These are phyloP conservation scores for Ctenomys sociabilis DNA, from an alignment of 2,113 vertebrate species.

Conservation along the genomic window DNA sequence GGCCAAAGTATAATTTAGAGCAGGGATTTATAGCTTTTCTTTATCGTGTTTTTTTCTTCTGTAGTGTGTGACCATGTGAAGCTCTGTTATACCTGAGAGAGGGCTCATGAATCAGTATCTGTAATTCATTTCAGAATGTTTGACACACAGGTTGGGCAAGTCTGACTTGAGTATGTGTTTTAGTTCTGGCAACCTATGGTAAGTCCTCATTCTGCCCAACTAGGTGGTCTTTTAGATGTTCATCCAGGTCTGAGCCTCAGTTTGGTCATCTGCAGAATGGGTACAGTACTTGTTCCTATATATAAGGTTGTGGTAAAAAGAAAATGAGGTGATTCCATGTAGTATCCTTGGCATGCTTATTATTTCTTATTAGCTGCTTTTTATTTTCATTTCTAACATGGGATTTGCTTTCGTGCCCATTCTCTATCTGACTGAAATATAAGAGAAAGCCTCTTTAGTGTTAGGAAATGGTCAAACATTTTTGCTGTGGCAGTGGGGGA, in stretches of 20 bases:
- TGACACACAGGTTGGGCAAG: not conserved
- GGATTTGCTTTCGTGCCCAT: not conserved
- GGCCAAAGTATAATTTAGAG: not conserved
- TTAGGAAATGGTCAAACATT: not conserved
- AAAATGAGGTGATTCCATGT: not conserved
- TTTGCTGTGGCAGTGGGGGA: not conserved
- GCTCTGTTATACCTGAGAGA: not conserved
- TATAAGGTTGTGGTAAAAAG: not conserved
- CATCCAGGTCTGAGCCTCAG: not conserved
- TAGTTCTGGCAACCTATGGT: not conserved
- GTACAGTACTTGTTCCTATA: not conserved
- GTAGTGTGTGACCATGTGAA: not conserved
- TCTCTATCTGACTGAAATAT: not conserved
- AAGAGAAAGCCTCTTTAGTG: not conserved
- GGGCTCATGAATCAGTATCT: not conserved
- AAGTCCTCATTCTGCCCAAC: not conserved
- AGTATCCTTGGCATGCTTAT: not conserved
- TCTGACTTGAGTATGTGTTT: not conserved
- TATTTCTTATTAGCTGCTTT: not conserved
- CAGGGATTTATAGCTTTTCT: not conserved
- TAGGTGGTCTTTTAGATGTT: not conserved
- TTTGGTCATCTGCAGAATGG: constrained; percentile 1
- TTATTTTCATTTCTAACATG: not conserved
- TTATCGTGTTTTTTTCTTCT: not conserved
- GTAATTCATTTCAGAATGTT: not conserved